Evolutionary conservation across 2,888 invertebrate genomes (phyloP).

Genomic region (Torymus aiolomorphi): DNA sequence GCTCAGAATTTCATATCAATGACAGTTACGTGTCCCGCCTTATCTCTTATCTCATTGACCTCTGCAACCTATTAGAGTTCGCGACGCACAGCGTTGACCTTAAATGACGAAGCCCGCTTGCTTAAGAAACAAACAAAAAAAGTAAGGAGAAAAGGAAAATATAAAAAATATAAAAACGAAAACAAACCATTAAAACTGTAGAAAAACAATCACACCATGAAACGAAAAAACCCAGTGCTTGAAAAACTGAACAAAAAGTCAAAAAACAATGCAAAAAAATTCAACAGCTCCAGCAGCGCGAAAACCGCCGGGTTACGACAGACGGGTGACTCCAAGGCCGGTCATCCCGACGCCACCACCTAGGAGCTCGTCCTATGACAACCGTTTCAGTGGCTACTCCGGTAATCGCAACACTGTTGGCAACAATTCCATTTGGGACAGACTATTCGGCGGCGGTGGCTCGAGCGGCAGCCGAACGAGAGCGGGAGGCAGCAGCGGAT

Average conservation of each 20-base stretch:
- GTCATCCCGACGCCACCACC: slow-evolving; percentile 67
- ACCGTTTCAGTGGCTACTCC: slow-evolving; percentile 62
- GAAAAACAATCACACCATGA: slow-evolving; percentile 3
- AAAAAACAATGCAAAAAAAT: slow-evolving; percentile 48
- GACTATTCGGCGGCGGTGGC: slow-evolving; percentile 63
- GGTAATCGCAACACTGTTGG: slow-evolving; percentile 68
- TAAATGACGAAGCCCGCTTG: neutral
- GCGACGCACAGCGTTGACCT: slow-evolving; percentile 44
- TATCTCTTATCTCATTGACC: slow-evolving; percentile 48
- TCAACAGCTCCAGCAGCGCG: slow-evolving; percentile 64
- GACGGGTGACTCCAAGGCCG: slow-evolving; percentile 57
- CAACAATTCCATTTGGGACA: slow-evolving; percentile 64
- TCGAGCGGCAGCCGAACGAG: neutral
- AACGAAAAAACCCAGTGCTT: slow-evolving; percentile 1
- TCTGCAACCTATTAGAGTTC: slow-evolving; percentile 33
- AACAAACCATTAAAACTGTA: neutral
- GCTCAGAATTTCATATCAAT: neutral
- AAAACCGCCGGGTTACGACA: slow-evolving; percentile 56
- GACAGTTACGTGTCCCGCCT: neutral
- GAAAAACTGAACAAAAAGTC: slow-evolving; percentile 13
- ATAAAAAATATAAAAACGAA: neutral
- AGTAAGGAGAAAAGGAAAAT: neutral
- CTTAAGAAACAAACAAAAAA: neutral
- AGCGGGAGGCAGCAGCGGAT: neutral
- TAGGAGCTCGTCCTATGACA: slow-evolving; percentile 64